Percentiles rank a stretch among this genome's conserved stretches.
Conservation (phyloP, 2,888 invertebrate genomes). For the Thymelicus lineola region DNA sequence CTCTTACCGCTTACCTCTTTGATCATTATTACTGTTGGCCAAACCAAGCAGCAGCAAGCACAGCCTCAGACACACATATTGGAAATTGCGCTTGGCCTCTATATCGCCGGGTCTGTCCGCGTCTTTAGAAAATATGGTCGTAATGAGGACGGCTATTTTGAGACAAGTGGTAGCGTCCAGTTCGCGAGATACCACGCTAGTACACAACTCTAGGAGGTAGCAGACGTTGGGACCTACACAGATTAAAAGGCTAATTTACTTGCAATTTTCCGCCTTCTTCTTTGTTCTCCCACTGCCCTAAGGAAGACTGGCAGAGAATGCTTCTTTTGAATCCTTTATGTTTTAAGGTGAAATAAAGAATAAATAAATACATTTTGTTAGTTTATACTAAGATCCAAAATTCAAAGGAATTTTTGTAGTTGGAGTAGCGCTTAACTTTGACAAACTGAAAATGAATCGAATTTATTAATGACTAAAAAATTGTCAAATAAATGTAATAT, state of each 20-base stretch:
- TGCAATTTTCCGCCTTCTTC: too few species aligned
- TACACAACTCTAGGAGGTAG: slow-evolving; percentile 69
- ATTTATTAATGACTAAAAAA: too few species aligned
- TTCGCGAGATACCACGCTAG: slow-evolving; percentile 56
- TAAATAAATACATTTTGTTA: too few species aligned
- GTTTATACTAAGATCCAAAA: too few species aligned
- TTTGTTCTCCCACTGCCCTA: too few species aligned
- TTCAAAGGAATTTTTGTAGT: too few species aligned
- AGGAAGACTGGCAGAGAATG: too few species aligned
- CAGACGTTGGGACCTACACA: slow-evolving; percentile 66
- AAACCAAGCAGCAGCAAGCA: slow-evolving; percentile 64
- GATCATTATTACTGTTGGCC: slow-evolving; percentile 64
- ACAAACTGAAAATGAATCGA: too few species aligned
- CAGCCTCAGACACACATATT: slow-evolving; percentile 69
- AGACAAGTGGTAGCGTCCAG: slow-evolving; percentile 60
- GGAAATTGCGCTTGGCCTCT: slow-evolving; percentile 54
- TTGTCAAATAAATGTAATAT: too few species aligned
- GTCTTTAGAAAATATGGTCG: slow-evolving; percentile 66
- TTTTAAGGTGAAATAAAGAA: too few species aligned
- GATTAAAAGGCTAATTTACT: background rate
- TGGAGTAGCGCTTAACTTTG: too few species aligned
- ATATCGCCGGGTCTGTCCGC: slow-evolving; percentile 46
- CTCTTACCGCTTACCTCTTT: slow-evolving; percentile 69
- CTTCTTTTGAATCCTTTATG: too few species aligned
- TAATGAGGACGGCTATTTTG: slow-evolving; percentile 66